Base-by-base conservation (phyloP, 2,888 invertebrate species). In the Nesidiocoris tenuis region DNA sequence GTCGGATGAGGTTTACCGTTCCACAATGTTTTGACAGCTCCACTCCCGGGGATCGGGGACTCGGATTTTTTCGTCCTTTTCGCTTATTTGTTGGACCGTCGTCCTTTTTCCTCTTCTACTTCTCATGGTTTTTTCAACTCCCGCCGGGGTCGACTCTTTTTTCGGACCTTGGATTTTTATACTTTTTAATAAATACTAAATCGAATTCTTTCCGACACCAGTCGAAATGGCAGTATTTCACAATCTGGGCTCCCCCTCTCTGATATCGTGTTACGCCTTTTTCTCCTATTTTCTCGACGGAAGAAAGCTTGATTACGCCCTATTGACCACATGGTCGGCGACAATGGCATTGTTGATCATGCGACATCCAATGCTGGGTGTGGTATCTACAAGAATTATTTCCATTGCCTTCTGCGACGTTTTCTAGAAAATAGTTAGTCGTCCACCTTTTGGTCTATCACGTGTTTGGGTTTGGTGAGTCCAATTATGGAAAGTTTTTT, bases 11-110 rank as follows among this genome's bases (percentile, higher is more conserved):
- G 65, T 24, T 65, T n/a, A 65, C 65, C 65, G 65, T 24, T 39
- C 65, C 65, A 39, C 39, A 39, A 1, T 65, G 65, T 65, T 65
- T 65, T 65, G 65, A 65, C 65, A 65, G 65, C 65, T 39, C 39
- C 65, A 24, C 64, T 64, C 22, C 64, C 25, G 39, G 19, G 25
- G 63, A 24, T 19, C 17, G 23, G 19, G 17, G 17, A 65, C 39
- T 39, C 39, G 23, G 18, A 17, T 17, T 24, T 65, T 18, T 65
- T 65, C 25, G 24, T 39, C 65, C 25, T 23, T 39, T 25, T 39
- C 65, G 25, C 25, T 65, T 39, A n/a, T 25, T 63, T 23, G 24
- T 63, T 18, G 24, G 17, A n/a, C 63, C 24, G n/a, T 63, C 23
- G 7, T 21, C n/a, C 12, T 39, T 39, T 24, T 64, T 25, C 19